phyloP scores from a whole-genome alignment of 2,888 invertebrate genomes.

The Gymnoscelis rufifasciata region DNA sequence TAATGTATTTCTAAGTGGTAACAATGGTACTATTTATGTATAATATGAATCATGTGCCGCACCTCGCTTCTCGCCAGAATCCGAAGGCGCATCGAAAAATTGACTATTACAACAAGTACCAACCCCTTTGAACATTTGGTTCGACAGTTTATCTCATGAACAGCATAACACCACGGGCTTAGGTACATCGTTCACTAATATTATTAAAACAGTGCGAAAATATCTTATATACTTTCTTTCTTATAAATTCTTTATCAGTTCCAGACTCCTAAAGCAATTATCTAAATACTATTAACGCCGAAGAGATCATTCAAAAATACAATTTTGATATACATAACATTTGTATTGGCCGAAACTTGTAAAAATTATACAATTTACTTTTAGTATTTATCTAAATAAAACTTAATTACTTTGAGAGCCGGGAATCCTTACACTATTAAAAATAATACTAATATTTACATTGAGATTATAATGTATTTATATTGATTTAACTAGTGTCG shows the following conservation, averaged over 20 bases:
- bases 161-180: constrained; percentile 14
- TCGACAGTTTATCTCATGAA: constrained; percentile 6
- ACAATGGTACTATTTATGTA: constrained; percentile 57
- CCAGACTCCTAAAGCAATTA: constrained; percentile 78
- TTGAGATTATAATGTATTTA: constrained; percentile 64
- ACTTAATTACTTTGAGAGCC: constrained; percentile 78
- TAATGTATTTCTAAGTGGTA: constrained; percentile 60
- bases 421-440: constrained; percentile 70
- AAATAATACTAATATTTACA: constrained; percentile 72
- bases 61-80: constrained; percentile 14
- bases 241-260: constrained; percentile 75
- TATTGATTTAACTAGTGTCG: constrained; percentile 75
- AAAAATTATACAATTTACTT: constrained; percentile 59
- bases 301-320: constrained; percentile 79
- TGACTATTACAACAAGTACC: constrained; percentile 28
- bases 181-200: constrained; percentile 39
- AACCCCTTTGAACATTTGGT: constrained; percentile 16
- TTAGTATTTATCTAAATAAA: constrained; percentile 65
- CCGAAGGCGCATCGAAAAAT: constrained; percentile 18
- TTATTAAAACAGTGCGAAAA: constrained; percentile 74
- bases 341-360: constrained; percentile 74
- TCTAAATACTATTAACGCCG: constrained; percentile 65
- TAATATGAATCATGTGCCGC: constrained; percentile 25
- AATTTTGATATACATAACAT: constrained; percentile 74
- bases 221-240: constrained; percentile 69